A percentile compares a stretch with the other conserved stretches of the same genome.
Conservation (phyloP, 2,113 vertebrate genomes). For the Centrocercus urophasianus region DNA sequence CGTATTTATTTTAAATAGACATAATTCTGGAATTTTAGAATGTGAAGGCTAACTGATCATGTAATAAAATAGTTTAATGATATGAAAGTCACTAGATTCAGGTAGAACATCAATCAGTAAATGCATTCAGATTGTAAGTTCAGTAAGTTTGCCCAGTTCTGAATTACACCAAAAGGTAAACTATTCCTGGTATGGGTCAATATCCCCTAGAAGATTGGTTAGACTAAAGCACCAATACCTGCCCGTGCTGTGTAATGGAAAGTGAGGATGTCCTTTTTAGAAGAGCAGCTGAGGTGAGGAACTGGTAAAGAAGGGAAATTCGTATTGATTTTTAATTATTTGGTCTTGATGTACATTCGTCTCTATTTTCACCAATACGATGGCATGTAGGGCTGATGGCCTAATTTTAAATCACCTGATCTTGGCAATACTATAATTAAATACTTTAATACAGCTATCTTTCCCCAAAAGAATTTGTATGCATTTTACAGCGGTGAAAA, state of each 20-base stretch:
- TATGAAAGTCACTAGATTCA: not conserved
- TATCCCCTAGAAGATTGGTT: not conserved
- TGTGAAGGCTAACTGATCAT: not conserved
- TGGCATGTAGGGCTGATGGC: not conserved
- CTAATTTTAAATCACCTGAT: not conserved
- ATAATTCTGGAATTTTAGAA: not conserved
- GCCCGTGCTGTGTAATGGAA: not conserved
- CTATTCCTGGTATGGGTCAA: accelerated
- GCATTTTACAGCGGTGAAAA: not conserved
- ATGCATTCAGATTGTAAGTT: not conserved
- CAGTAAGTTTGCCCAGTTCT: not conserved
- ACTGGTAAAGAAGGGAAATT: not conserved
- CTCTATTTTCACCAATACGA: not conserved
- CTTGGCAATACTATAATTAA: not conserved
- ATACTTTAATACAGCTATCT: not conserved
- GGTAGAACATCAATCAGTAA: not conserved
- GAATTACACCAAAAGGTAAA: not conserved
- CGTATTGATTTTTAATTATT: accelerated
- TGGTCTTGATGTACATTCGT: not conserved
- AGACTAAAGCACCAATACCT: not conserved
- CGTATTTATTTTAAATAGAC: not conserved
- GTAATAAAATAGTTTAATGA: not conserved
- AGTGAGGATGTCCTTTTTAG: not conserved
- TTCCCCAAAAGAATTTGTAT: not conserved
- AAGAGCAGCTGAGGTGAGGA: not conserved